Percentiles rank a stretch among this genome's conserved stretches.
Conservation (phyloP, 30 jellyfish, hydroid and myxozoan species). For the Chironex yamaguchii region DNA sequence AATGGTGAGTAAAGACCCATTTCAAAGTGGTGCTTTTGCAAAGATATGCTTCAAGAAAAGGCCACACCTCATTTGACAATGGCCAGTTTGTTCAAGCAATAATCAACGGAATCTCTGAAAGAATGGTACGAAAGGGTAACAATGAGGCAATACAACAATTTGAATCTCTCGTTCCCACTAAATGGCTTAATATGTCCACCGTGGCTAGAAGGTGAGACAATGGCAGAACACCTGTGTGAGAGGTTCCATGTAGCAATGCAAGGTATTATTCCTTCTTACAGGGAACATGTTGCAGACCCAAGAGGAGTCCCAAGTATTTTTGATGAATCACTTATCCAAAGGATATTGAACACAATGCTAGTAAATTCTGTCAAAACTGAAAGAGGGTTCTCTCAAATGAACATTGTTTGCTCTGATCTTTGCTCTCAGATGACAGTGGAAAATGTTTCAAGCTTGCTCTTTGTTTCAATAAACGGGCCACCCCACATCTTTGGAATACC, state of each 20-base stretch:
- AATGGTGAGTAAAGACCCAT: not conserved
- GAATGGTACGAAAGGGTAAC: conserved; percentile 9
- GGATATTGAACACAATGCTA: conserved; percentile 7
- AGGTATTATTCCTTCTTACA: not conserved
- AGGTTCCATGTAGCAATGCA: conserved; percentile 2
- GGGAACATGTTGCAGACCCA: not conserved
- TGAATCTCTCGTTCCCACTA: not conserved
- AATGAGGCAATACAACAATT: not conserved
- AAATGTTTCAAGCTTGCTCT: not conserved
- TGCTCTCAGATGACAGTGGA: conserved; percentile 1
- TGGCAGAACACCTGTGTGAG: not conserved
- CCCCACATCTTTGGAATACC: no score
- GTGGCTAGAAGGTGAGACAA: conserved; percentile 23
- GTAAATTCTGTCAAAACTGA: conserved; percentile 10
- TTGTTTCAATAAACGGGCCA: conserved; percentile 5
- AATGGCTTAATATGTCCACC: conserved; percentile 8
- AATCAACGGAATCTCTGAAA: not conserved
- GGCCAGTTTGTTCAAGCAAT: conserved; percentile 21
- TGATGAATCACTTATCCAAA: not conserved
- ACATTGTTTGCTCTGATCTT: not conserved
- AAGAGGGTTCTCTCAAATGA: conserved; percentile 24
- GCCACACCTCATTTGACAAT: conserved; percentile 5
- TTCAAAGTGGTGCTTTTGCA: conserved; percentile 27
- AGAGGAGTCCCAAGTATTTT: not conserved
- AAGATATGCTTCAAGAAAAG: not conserved